Evolutionary conservation across 2,888 invertebrate genomes (phyloP).

Genomic region (Drosophila melanosoma): DNA sequence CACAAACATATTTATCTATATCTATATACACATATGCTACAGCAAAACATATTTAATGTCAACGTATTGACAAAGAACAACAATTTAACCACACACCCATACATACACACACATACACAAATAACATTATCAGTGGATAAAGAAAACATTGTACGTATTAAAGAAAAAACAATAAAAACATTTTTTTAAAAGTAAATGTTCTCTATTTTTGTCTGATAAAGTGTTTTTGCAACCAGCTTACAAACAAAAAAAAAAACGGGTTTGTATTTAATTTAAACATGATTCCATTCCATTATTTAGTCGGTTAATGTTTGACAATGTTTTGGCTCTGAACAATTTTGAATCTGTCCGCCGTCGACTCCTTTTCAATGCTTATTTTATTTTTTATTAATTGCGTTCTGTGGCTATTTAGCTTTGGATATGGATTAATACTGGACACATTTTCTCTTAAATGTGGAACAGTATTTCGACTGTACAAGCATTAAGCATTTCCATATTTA

Average conservation of each 20-base stretch:
- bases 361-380: not conserved
- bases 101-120: constrained; percentile 21
- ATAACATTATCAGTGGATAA: constrained; percentile 42
- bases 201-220: not conserved
- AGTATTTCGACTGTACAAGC: not conserved
- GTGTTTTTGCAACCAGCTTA: not conserved
- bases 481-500: not conserved
- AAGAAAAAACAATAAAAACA: constrained; percentile 42
- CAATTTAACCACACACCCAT: constrained; percentile 16
- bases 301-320: not conserved
- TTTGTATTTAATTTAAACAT: not conserved
- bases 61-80: constrained; percentile 28
- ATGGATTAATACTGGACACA: not conserved
- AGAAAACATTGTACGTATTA: constrained; percentile 42
- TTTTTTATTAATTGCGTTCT: not conserved
- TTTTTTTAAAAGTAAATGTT: constrained; percentile 21
- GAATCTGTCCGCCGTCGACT: not conserved
- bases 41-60: constrained; percentile 36
- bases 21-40: constrained; percentile 35
- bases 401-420: not conserved
- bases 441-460: not conserved
- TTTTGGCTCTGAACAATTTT: not conserved
- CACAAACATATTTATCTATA: constrained; percentile 48
- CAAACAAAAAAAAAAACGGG: too few relatives aligned
- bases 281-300: not conserved